Evolutionary conservation across 2,113 vertebrate species (phyloP).

Genomic region (Grammomys dolichurus): DNA sequence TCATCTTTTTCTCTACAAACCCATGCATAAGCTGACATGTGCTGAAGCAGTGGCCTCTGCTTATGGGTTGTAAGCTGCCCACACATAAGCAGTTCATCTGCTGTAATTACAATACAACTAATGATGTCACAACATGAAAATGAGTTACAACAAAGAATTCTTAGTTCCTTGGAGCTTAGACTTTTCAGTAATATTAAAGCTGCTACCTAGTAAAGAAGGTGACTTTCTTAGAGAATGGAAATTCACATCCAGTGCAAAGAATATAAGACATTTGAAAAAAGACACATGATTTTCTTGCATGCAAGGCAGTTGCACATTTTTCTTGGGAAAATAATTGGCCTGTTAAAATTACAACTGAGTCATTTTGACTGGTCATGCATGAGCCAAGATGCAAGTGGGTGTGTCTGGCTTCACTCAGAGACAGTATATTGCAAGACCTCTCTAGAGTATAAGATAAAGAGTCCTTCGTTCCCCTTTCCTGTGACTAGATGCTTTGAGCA

Average conservation of each 20-base stretch:
- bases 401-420: constrained; percentile 17
- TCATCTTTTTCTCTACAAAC: not conserved
- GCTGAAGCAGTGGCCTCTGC: not conserved
- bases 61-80: not conserved
- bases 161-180: not conserved
- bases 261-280: constrained; percentile 5
- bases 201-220: constrained; percentile 5
- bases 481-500: constrained; percentile 8
- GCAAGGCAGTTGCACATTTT: constrained; percentile 38
- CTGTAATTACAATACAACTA: not conserved
- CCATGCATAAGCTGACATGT: not conserved
- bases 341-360: constrained; percentile 61
- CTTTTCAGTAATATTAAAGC: not conserved
- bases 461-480: not conserved
- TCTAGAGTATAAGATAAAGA: not conserved
- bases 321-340: constrained; percentile 58
- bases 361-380: not conserved
- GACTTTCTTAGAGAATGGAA: constrained; percentile 29
- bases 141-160: not conserved
- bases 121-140: not conserved
- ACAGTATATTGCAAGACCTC: not conserved
- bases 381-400: not conserved
- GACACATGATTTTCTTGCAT: constrained; percentile 34
- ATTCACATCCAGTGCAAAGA: constrained; percentile 12
- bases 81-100: not conserved